Base-by-base conservation (phyloP, 2,113 vertebrate species). In the Seriola rivoliana region DNA sequence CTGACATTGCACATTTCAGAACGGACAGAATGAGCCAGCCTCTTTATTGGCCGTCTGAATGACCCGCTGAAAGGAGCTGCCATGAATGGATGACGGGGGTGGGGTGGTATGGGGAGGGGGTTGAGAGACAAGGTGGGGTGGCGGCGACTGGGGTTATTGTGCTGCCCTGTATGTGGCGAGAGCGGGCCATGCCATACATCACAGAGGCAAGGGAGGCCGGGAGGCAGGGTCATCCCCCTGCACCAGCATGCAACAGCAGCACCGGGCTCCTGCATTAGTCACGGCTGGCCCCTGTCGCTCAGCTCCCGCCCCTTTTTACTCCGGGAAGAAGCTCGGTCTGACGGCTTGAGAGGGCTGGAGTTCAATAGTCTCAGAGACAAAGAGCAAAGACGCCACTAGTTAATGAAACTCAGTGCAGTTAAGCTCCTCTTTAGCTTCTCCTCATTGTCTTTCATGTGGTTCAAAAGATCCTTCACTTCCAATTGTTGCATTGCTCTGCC, bases 21-120 rank as follows among this genome's bases (percentile, higher is more conserved):
- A 81, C 16, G 34, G 80, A 75, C 82, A 87, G 88, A 92, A 88
- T 87, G 87, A 87, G 80, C 83, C 68, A 46, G 91, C 72, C 90
- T 92, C 90, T 94, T 94, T 93, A 94, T 91, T 88, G 91, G 84
- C 80, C 77, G 67, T 89, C 86, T 90, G 85, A 95, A 95, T 91
- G 90, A 94, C 87, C 86, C 71, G 89, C 89, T 94, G 91, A 92
- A 94, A 93, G 85, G 88, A 88, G 57, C 88, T 85, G 68, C 87
- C 38, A 42, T 93, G 93, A 94, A 93, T 91, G 85, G 81, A 90
- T 88, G 86, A 91, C 54, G 81, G 91, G 89, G 91, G 90, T 78
- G 70, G 87, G 91, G 78, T 38, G 67, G 78, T 36, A 7, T 70
- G n/a, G 64, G 71, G 38, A 19, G 70, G 69, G 85, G 4, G 40